Evolutionary conservation across 2,113 vertebrate genomes (phyloP).

Genomic region (Scomber japonicus): DNA sequence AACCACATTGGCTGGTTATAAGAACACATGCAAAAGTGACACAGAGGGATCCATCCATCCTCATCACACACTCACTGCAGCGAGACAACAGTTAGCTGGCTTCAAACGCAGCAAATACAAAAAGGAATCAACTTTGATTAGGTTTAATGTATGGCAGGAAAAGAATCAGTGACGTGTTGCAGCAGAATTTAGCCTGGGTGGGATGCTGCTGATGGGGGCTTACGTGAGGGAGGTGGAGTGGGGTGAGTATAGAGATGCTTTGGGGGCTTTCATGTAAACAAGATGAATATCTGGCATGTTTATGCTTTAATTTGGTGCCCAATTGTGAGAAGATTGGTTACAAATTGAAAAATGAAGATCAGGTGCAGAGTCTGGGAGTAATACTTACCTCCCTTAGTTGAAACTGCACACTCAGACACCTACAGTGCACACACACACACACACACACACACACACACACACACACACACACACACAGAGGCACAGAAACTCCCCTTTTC

Average conservation of each 20-base stretch:
- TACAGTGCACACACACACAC: slow-evolving; percentile 26
- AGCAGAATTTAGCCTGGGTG: slow-evolving; percentile 52
- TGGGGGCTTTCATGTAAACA: slow-evolving; percentile 81
- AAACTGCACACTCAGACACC: slow-evolving; percentile 49
- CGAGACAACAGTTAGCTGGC: slow-evolving; percentile 51
- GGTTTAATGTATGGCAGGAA: slow-evolving; percentile 75
- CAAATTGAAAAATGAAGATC: slow-evolving; percentile 88
- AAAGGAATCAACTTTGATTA: slow-evolving; percentile 75
- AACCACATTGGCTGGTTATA: slow-evolving; percentile 20
- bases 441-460: too few relatives aligned
- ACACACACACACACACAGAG: neutral
- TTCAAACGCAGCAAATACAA: slow-evolving; percentile 42
- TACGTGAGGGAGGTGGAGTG: slow-evolving; percentile 36
- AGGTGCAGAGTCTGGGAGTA: slow-evolving; percentile 78
- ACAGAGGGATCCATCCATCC: slow-evolving; percentile 56
- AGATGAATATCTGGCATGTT: slow-evolving; percentile 86
- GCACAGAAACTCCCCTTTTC: slow-evolving; percentile 18
- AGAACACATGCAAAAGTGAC: slow-evolving; percentile 32
- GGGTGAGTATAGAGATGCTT: slow-evolving; percentile 48
- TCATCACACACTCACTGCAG: slow-evolving; percentile 61
- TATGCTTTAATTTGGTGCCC: slow-evolving; percentile 83
- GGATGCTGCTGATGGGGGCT: slow-evolving; percentile 51
- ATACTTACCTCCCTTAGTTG: slow-evolving; percentile 58
- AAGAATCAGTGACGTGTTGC: slow-evolving; percentile 44
- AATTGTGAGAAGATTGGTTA: slow-evolving; percentile 84